Evolutionary conservation across 2,888 invertebrate species (phyloP).

Genomic region (Nemapogon koenigi): DNA sequence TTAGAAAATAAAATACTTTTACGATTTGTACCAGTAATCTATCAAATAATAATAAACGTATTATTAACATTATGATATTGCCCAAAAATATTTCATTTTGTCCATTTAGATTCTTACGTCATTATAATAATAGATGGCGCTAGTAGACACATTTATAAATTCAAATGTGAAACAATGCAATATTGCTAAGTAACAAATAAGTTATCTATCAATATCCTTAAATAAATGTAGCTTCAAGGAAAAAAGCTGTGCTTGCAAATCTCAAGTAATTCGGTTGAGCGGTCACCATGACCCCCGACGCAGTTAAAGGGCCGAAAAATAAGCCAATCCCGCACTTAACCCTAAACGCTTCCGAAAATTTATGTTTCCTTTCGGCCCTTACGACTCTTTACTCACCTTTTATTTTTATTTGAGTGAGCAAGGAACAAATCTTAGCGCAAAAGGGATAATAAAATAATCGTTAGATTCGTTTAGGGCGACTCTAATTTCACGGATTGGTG

Average conservation of each 20-base stretch:
- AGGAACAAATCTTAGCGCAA: slow-evolving; percentile 65
- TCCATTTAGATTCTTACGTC: no score
- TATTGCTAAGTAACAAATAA: no score
- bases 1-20: no score
- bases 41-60: no score
- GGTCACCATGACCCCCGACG: slow-evolving; percentile 25
- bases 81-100: no score
- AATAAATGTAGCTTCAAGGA: no score
- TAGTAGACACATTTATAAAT: no score
- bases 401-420: slow-evolving; percentile 66
- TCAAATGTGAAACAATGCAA: no score
- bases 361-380: slow-evolving; percentile 55
- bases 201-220: no score
- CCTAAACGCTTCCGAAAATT: slow-evolving; percentile 48
- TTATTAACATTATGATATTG: no score
- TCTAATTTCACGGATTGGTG: slow-evolving; percentile 63
- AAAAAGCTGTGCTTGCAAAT: slow-evolving; percentile 6
- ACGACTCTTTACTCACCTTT: slow-evolving; percentile 58
- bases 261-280: slow-evolving; percentile 5
- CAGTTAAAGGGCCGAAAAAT: slow-evolving; percentile 53
- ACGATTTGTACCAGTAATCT: no score
- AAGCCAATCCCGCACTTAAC: slow-evolving; percentile 39
- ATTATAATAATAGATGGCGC: no score
- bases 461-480: slow-evolving; percentile 63
- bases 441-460: slow-evolving; percentile 66